Base-by-base conservation (phyloP, 2,797 vertebrate genomes). In the Parauchenoglanis ngamensis region DNA sequence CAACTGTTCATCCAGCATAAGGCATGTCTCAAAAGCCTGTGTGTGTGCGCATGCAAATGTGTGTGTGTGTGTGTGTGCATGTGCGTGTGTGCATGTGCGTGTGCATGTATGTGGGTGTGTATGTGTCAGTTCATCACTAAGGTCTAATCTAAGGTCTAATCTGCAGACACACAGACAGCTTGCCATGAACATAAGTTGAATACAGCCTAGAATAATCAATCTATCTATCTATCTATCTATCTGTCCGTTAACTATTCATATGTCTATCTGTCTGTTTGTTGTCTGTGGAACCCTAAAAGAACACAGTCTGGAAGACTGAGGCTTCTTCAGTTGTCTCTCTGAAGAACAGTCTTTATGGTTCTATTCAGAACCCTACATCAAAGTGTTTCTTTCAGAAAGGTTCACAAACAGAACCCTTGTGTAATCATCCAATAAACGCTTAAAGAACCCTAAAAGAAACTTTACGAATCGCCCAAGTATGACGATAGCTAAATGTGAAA, bases 1-100 rank as follows among this genome's bases (percentile, higher is more conserved):
- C 61, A 85, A 88, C 83, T 73, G 83, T 85, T 85, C 83, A 56
- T 65, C 78, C 31, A 81, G 44, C 77, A 80, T 85, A 76, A 63
- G 87, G 75, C 83, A 59, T 2, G 65, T 85, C 63, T 79, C 77
- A 79, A 7, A 44, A 5, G 35, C 76, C 52, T 78, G 3, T 8
- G 5, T 46, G 13, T 79, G 85, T 46, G 84, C 49, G 44, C 65
- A 19, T 67, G 25, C 35, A 35, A 57, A 52, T 84, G 67, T 59
- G 31, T 46, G 52, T 59, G 83, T 68, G 4, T 23, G 28, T 78
- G 49, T 31, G 49, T 56, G 54, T 80, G 77, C 23, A 49, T 76
- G 23, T 76, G 23, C 15, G 44, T 52, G 76, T 35, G 52, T 19
- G n/a, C 11, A 13, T 7, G 11, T 78, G 19, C 28, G 46, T 49